Evolutionary conservation across 1,140 invertebrate genomes (phyloP).

Genomic region (Papilio machaon): DNA sequence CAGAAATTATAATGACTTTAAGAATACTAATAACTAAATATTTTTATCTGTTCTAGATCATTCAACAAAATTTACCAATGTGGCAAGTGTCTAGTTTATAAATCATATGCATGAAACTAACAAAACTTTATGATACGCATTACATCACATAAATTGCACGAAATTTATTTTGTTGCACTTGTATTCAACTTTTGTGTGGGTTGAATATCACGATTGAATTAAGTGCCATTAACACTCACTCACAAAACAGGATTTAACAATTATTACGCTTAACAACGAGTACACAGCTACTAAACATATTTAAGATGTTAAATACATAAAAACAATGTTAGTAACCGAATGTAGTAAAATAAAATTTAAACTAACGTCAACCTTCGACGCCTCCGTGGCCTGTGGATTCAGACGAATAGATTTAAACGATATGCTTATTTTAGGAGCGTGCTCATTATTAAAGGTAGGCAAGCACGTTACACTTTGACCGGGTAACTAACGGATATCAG

Average conservation of each 20-base stretch:
- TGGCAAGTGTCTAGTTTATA: neutral
- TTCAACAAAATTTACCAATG: neutral
- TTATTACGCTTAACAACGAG: neutral
- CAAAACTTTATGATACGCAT: too few relatives aligned
- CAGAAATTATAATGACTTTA: neutral
- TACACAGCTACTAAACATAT: neutral
- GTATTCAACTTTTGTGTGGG: neutral
- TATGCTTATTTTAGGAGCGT: conserved; percentile 3
- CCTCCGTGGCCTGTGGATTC: neutral
- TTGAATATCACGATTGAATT: neutral
- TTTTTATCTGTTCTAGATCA: neutral
- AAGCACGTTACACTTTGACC: neutral
- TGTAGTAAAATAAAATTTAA: neutral
- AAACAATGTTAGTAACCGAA: neutral
- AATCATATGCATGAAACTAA: too few relatives aligned
- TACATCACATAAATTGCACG: neutral
- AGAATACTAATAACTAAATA: neutral
- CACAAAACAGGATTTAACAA: neutral
- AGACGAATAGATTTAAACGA: neutral
- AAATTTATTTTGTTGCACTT: neutral
- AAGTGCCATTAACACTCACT: neutral
- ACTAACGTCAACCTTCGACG: neutral
- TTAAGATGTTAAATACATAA: neutral
- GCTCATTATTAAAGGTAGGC: conserved; percentile 26
- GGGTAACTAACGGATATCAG: conserved; percentile 38